phyloP scores from a whole-genome alignment of 2,888 invertebrate genomes.

The Dasysyrphus albostriatus region DNA sequence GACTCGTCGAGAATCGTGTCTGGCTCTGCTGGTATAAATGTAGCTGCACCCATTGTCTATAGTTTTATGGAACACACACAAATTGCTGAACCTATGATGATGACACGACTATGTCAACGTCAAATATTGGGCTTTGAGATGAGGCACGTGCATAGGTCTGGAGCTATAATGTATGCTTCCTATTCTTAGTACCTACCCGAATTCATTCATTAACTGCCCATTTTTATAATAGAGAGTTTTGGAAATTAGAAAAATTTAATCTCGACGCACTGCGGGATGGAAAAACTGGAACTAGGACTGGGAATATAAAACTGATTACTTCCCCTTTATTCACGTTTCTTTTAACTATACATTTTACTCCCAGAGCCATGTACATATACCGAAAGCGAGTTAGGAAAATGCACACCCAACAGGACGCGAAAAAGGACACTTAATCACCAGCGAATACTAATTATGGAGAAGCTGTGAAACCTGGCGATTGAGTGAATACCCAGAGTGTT shows the following conservation, averaged over 20 bases:
- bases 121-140: conserved; percentile 34
- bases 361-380: conserved; percentile 1
- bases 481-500: not conserved
- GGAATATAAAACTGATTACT: conserved; percentile 55
- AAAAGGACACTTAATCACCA: conserved; percentile 70
- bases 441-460: conserved; percentile 63
- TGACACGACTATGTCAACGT: conserved; percentile 27
- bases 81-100: not conserved
- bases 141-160: conserved; percentile 59
- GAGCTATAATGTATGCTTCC: not conserved
- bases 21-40: conserved; percentile 35
- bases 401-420: conserved; percentile 7
- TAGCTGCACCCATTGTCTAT: conserved; percentile 45
- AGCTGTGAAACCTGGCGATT: conserved; percentile 51
- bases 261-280: conserved; percentile 53
- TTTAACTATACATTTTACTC: conserved; percentile 58
- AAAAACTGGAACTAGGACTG: not conserved
- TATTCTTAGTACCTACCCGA: not conserved
- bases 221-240: conserved; percentile 30
- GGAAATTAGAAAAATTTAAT: conserved; percentile 62
- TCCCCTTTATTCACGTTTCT: conserved; percentile 57
- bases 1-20: conserved; percentile 50
- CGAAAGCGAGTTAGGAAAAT: not conserved
- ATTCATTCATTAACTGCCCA: not conserved
- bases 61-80: conserved; percentile 3